Conservation (phyloP, 2,113 vertebrate species). For the Eolophus roseicapilla region DNA sequence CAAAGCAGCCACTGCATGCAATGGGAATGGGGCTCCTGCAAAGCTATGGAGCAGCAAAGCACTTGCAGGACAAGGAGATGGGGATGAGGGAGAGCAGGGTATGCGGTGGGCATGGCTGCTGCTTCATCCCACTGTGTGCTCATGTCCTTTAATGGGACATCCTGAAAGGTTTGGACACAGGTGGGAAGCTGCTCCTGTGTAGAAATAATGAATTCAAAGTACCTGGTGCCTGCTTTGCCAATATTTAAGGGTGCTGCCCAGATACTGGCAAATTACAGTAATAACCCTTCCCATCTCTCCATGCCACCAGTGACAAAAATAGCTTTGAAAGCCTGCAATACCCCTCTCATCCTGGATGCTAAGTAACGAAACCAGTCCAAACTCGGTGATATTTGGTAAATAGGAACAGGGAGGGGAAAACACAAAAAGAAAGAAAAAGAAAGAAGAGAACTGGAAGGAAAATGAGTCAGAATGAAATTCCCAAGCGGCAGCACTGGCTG, state of each 20-base stretch:
- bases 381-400: neutral
- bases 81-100: neutral
- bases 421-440: neutral
- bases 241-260: neutral
- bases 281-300: neutral
- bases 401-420: neutral
- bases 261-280: neutral
- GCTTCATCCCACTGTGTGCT: neutral
- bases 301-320: neutral
- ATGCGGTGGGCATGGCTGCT: neutral
- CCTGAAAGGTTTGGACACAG: neutral
- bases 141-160: neutral
- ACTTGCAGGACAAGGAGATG: neutral
- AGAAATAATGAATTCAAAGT: neutral
- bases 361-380: neutral
- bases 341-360: neutral
- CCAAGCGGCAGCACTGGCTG: neutral
- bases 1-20: neutral
- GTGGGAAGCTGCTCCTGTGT: neutral
- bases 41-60: neutral
- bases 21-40: neutral
- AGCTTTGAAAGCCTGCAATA: neutral
- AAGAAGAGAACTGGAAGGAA: neutral
- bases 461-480: conserved; percentile 24
- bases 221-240: neutral